Conservation (phyloP, 2,888 invertebrate genomes). For the Agonopterix heracliana region DNA sequence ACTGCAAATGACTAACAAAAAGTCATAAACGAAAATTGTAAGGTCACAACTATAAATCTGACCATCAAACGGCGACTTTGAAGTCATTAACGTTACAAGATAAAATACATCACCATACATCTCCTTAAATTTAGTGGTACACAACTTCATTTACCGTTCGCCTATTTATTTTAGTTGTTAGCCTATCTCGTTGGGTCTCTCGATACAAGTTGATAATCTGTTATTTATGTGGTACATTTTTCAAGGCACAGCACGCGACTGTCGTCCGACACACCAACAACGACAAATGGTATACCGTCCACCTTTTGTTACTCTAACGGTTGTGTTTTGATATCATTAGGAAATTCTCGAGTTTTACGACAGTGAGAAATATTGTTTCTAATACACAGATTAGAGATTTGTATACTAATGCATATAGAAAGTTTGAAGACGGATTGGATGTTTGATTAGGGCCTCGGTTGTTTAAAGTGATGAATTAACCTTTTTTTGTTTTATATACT, state of each 20-base stretch:
- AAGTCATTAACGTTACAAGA: conserved; percentile 33
- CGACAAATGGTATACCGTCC: conserved; percentile 54
- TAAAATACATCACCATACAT: conserved; percentile 28
- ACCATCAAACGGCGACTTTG: conserved; percentile 41
- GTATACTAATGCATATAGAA: conserved; percentile 48
- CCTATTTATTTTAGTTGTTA: conserved; percentile 62
- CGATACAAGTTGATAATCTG: conserved; percentile 69
- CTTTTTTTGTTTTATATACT: conserved; percentile 2
- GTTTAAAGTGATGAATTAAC: conserved; percentile 10
- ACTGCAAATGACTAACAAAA: conserved; percentile 31
- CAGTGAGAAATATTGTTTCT: conserved; percentile 60
- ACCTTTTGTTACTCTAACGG: conserved; percentile 68
- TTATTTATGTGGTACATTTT: conserved; percentile 69
- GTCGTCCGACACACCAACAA: conserved; percentile 40
- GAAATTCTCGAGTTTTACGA: conserved; percentile 55
- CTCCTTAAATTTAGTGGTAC: conserved; percentile 30
- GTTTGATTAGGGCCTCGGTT: conserved; percentile 36
- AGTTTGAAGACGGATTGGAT: conserved; percentile 50
- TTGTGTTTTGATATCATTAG: conserved; percentile 69
- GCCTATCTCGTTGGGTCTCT: conserved; percentile 55
- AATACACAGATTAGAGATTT: conserved; percentile 57
- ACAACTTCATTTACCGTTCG: conserved; percentile 64
- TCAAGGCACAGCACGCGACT: conserved; percentile 62
- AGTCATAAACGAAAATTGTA: conserved; percentile 17
- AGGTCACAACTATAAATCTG: conserved; percentile 41